Conservation (phyloP, 2,113 vertebrate species). For the Brachionichthys hirsutus region DNA sequence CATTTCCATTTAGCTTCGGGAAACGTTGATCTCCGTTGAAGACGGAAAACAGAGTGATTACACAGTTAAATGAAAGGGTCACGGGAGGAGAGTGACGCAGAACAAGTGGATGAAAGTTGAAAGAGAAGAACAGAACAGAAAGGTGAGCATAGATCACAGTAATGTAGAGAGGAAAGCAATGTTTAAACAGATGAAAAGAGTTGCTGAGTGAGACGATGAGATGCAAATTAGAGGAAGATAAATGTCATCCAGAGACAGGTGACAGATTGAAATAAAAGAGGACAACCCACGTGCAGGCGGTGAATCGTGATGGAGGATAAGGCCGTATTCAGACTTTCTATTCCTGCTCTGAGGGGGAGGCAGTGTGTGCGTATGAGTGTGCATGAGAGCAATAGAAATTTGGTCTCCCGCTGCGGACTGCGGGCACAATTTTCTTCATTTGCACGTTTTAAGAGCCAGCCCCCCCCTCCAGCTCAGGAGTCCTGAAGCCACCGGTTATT, state of each 20-base stretch:
- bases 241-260: constrained; percentile 14
- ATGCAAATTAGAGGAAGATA: constrained; percentile 16
- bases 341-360: constrained; percentile 46
- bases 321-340: constrained; percentile 32
- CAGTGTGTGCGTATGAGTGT: not conserved
- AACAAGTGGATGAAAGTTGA: constrained; percentile 14
- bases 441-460: constrained; percentile 41
- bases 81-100: not conserved
- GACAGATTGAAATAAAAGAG: constrained; percentile 6
- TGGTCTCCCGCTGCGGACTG: constrained; percentile 26
- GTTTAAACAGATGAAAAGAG: not conserved
- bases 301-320: constrained; percentile 38
- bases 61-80: not conserved
- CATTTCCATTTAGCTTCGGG: too few relatives aligned
- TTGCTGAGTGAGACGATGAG: not conserved
- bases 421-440: constrained; percentile 32
- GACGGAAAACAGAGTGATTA: too few relatives aligned
- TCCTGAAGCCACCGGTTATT: constrained; percentile 23
- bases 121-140: not conserved
- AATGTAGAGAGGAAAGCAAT: not conserved
- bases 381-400: too few relatives aligned
- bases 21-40: too few relatives aligned
- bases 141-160: not conserved
- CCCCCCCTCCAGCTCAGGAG: not conserved
- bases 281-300: constrained; percentile 8